Conservation (phyloP, 2,888 invertebrate genomes). For the Anaspis maculata region DNA sequence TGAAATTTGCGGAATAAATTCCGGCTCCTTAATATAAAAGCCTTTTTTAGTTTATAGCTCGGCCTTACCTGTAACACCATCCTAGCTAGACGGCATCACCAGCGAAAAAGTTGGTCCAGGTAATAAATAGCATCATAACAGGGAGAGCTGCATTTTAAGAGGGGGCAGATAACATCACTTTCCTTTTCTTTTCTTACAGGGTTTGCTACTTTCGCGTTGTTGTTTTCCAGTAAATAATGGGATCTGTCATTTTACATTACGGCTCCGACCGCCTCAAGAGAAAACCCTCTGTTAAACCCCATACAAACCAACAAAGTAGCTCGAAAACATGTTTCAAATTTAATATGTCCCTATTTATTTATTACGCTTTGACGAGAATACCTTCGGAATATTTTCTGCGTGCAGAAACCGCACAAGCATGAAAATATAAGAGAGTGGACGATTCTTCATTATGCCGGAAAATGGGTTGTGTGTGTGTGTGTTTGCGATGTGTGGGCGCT, state of each 20-base stretch:
- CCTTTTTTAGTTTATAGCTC: neutral
- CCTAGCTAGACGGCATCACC: too few species aligned
- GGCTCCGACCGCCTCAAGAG: conserved; percentile 32
- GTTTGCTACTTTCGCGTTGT: conserved; percentile 41
- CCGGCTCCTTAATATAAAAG: too few species aligned
- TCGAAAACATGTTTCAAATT: conserved; percentile 12
- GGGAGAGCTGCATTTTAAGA: conserved; percentile 27
- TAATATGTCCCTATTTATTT: conserved; percentile 12
- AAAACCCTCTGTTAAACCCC: conserved; percentile 21
- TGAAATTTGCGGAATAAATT: too few species aligned
- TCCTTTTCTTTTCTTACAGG: conserved; percentile 38
- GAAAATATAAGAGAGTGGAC: too few species aligned
- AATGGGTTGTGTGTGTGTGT: too few species aligned
- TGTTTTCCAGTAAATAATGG: conserved; percentile 45
- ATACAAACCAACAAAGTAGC: conserved; percentile 11
- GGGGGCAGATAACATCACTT: conserved; percentile 32
- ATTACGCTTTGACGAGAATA: conserved; percentile 7
- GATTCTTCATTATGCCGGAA: too few species aligned
- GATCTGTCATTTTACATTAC: conserved; percentile 46
- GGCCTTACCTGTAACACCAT: conserved; percentile 1
- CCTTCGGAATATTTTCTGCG: too few species aligned
- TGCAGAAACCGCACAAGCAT: too few species aligned
- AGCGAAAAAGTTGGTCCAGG: conserved; percentile 5
- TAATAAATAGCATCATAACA: conserved; percentile 16
- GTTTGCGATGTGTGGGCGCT: too few species aligned